Evolutionary conservation across 2,113 vertebrate genomes (phyloP).

Genomic region (Peromyscus maniculatus): DNA sequence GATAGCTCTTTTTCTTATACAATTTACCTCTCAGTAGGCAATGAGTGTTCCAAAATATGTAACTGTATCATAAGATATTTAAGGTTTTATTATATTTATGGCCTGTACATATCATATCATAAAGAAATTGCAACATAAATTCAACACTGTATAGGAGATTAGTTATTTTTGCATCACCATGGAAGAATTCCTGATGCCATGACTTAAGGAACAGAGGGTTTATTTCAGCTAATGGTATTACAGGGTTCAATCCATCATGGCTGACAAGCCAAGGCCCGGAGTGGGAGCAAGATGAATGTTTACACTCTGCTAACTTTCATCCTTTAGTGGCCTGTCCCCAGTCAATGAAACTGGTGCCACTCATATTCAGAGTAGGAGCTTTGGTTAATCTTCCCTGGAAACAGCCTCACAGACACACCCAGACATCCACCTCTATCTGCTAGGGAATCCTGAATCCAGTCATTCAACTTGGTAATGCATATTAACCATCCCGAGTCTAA

Average conservation of each 20-base stretch:
- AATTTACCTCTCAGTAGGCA: background rate
- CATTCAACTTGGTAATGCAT: background rate
- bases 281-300: background rate
- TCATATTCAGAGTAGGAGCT: background rate
- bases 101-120: accelerated
- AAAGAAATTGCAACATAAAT: background rate
- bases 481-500: background rate
- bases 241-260: background rate
- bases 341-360: background rate
- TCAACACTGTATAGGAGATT: background rate
- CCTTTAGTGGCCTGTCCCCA: background rate
- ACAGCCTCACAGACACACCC: background rate
- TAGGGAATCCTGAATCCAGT: background rate
- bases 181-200: background rate
- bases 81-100: background rate
- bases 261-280: no score
- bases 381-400: background rate
- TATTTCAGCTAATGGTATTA: background rate
- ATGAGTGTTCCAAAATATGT: background rate
- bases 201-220: background rate
- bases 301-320: background rate
- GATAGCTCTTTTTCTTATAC: background rate
- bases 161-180: background rate
- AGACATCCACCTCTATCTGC: background rate
- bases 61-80: background rate